Evolutionary conservation across 2,888 invertebrate species (phyloP).

Genomic region (Apotomis turbidana): DNA sequence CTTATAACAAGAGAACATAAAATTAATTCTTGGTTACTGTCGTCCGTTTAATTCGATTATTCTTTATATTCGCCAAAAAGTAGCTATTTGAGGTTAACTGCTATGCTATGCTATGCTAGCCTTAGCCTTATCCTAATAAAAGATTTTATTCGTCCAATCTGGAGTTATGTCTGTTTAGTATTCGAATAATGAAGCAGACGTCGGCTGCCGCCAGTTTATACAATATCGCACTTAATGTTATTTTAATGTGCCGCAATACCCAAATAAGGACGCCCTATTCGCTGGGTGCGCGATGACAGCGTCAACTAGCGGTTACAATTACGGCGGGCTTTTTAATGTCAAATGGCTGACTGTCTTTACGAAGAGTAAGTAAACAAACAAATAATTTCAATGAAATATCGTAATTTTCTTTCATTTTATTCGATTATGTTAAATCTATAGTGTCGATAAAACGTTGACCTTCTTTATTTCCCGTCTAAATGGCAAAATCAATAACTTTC

Average conservation of each 20-base stretch:
- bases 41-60: not conserved
- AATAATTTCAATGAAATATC: too few relatives aligned
- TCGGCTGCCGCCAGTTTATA: not conserved
- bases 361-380: too few relatives aligned
- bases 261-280: not conserved
- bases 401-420: too few relatives aligned
- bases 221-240: not conserved
- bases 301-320: too few relatives aligned
- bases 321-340: too few relatives aligned
- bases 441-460: too few relatives aligned
- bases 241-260: not conserved
- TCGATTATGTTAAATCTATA: too few relatives aligned
- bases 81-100: not conserved
- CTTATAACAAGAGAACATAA: too few relatives aligned
- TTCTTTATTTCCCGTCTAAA: too few relatives aligned
- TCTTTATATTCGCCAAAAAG: constrained; percentile 1
- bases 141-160: constrained; percentile 5
- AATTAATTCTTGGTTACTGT: not conserved
- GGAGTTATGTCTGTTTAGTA: constrained; percentile 16
- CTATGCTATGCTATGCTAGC: constrained; percentile 5
- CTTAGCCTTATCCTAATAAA: constrained; percentile 15
- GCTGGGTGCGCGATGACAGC: too few relatives aligned
- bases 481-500: too few relatives aligned
- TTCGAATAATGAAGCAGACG: constrained; percentile 10
- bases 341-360: too few relatives aligned